Base-by-base conservation (phyloP, 2,888 invertebrate genomes). In the Trissolcus brochymenae region DNA sequence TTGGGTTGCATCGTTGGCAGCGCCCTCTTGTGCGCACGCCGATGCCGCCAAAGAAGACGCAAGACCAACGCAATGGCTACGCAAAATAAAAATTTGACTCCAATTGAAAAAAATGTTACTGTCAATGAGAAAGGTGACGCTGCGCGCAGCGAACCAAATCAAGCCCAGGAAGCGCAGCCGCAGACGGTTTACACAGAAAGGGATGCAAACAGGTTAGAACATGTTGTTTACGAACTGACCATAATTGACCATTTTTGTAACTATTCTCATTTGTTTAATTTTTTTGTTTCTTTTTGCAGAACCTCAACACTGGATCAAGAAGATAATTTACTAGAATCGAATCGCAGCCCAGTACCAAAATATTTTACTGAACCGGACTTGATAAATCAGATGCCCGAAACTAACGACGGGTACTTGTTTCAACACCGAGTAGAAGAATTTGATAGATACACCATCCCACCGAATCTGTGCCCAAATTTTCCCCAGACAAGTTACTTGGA, bases 401-500 rank as follows among this genome's bases (percentile, higher is more conserved):
- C 81, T 14, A 84, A 82, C 29, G 84, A 86, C 51, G 81, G 84
- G 1, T 84, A 84, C 53, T 57, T 86, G 40, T 87, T 87, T 53
- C 85, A 85, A 35, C 85, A 82, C 40, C 85, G 85, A 61, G 79
- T 87, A 6, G 76, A 84, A 4, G 87, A 87, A 25, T 87, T 87
- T 78, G 86, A 87, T 35, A 82, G 87, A n/a, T 87, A 87, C 55
- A 84, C 84, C 21, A 64, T 86, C 49, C 84, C 84, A 19, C 83
- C 85, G 16, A 87, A 86, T 59, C 71, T 84, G 7, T 84, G 86
- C n/a, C 71, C 76, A 19, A 76, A 72, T 21, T 76, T 64, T 46
- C 84, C 86, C 6, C 87, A 86, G 53, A 79, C 88, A 16, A 89
- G 89, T 61, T 94, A 95, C 86, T 90, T 95, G 81, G 94, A 94